These are phyloP conservation scores for Embiotoca jacksoni DNA, from an alignment of 2,113 vertebrate genomes.

Conservation along the genomic window DNA sequence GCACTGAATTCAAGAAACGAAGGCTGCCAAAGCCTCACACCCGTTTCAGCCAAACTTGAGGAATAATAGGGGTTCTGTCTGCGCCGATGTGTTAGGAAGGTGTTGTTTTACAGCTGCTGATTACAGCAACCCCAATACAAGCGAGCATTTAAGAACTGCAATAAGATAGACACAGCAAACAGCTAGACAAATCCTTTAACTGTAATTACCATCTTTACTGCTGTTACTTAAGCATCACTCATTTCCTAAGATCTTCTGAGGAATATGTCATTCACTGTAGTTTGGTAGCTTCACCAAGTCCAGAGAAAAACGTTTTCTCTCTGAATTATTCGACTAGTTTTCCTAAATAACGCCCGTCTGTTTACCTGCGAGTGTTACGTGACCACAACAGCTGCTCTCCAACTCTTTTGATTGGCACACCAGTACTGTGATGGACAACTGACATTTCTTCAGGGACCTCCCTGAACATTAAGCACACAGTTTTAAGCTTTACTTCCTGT, in stretches of 20 bases:
- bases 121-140: neutral
- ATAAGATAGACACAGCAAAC: neutral
- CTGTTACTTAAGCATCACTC: too few species aligned
- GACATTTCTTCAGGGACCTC: neutral
- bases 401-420: neutral
- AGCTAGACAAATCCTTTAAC: neutral
- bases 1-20: neutral
- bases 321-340: too few species aligned
- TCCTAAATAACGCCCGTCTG: too few species aligned
- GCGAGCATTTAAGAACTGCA: neutral
- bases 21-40: neutral
- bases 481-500: neutral
- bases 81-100: too few species aligned
- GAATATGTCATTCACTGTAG: too few species aligned
- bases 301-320: too few species aligned
- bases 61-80: neutral
- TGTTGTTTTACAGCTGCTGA: neutral
- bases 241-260: too few species aligned
- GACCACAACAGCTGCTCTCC: too few species aligned
- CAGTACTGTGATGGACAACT: neutral
- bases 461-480: conserved; percentile 8
- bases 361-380: too few species aligned
- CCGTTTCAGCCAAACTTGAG: neutral
- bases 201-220: neutral
- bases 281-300: too few species aligned